Percentiles rank a stretch among this genome's conserved stretches.
Evolutionary conservation across 2,797 vertebrate species (phyloP).

Genomic region (Argya squamiceps): DNA sequence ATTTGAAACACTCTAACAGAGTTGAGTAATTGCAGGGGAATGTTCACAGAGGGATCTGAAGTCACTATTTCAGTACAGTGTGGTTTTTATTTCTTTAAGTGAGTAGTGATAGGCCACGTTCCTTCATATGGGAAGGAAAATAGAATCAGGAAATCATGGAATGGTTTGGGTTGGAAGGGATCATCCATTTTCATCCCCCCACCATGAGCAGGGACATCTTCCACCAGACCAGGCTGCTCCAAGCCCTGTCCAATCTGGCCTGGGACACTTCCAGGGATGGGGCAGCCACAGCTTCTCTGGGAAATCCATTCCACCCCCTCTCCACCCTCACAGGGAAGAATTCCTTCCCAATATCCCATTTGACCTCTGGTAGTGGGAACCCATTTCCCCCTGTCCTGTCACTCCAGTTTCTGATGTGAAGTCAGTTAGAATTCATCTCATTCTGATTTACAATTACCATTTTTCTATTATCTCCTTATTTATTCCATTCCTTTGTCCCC

Average conservation of each 20-base stretch:
- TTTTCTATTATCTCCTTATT: neutral
- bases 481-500: neutral
- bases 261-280: neutral
- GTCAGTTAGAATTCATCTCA: neutral
- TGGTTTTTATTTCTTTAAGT: neutral
- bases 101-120: neutral
- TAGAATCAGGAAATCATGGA: neutral
- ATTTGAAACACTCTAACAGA: neutral
- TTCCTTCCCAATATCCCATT: neutral
- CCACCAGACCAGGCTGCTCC: rapidly evolving
- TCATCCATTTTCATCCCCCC: too few relatives aligned
- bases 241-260: neutral
- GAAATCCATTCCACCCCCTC: neutral
- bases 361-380: neutral
- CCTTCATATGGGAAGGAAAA: neutral
- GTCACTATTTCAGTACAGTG: neutral
- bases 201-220: neutral
- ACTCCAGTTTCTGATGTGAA: neutral
- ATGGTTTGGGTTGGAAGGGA: neutral
- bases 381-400: neutral
- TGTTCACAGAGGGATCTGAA: neutral
- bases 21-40: slow-evolving; percentile 5
- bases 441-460: neutral
- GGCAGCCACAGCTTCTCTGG: neutral
- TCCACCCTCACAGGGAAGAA: neutral